Percentiles rank a stretch among this genome's conserved stretches.
phyloP scores from a whole-genome alignment of 1,140 invertebrate genomes.

The Bombus superbus region DNA sequence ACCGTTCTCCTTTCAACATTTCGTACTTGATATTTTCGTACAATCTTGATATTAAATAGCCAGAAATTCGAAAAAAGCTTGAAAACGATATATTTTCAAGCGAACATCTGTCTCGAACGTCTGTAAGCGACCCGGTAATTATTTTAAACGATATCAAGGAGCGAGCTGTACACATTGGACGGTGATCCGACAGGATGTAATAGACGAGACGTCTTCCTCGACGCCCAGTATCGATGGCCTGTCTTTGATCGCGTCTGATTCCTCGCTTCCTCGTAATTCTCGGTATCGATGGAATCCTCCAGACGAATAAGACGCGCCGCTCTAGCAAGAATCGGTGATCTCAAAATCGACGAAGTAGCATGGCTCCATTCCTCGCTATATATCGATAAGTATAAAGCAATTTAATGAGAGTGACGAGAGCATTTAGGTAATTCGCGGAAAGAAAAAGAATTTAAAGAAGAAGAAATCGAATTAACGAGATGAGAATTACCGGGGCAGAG shows the following conservation, averaged over 20 bases:
- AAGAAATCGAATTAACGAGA: background rate
- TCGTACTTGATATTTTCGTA: background rate
- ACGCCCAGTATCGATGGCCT: background rate
- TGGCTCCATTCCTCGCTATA: background rate
- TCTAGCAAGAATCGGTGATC: constrained; percentile 26
- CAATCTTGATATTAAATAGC: background rate
- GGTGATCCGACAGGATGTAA: constrained; percentile 1
- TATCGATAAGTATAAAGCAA: background rate
- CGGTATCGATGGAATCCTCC: background rate
- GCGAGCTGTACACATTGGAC: background rate
- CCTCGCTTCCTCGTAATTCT: background rate
- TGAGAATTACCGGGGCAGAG: constrained; percentile 3
- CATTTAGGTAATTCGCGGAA: too few species aligned
- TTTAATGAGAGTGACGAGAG: background rate
- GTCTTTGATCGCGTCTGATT: background rate
- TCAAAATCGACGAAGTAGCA: constrained; percentile 5
- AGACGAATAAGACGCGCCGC: background rate
- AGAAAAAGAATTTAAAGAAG: background rate
- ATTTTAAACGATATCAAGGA: background rate
- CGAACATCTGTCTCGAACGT: too few species aligned
- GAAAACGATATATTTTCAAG: background rate
- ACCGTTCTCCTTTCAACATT: background rate
- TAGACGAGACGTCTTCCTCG: background rate
- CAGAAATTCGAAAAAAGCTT: background rate
- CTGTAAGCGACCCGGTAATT: too few species aligned